These are phyloP conservation scores for Drosophila suzukii DNA, from an alignment of 1,140 invertebrate genomes.

Conservation along the genomic window DNA sequence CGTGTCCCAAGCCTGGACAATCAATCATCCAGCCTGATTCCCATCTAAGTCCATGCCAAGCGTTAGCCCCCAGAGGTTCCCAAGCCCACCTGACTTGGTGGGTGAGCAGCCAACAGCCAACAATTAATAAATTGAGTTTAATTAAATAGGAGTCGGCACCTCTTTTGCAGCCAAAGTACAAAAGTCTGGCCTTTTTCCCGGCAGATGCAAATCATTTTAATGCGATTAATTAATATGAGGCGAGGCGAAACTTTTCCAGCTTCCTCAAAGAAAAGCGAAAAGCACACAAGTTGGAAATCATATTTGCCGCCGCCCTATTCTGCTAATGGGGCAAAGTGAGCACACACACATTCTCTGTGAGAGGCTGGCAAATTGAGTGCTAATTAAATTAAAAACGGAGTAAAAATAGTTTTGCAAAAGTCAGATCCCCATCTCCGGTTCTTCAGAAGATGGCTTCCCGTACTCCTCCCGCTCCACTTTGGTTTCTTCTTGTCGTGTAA, in stretches of 20 bases:
- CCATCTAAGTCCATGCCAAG: constrained; percentile 51
- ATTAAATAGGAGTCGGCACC: constrained; percentile 43
- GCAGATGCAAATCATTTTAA: constrained; percentile 67
- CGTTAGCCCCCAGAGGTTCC: not conserved
- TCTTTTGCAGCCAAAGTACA: constrained; percentile 11
- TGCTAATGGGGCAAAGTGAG: constrained; percentile 38
- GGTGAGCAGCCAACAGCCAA: constrained; percentile 1
- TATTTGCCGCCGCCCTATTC: constrained; percentile 35
- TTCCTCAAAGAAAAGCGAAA: constrained; percentile 48
- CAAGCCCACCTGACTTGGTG: constrained; percentile 7
- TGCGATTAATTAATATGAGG: constrained; percentile 68
- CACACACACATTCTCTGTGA: constrained; percentile 16
- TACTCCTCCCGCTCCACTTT: not conserved
- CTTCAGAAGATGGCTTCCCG: constrained; percentile 17
- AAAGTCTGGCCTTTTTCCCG: constrained; percentile 19
- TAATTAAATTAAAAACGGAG: constrained; percentile 76
- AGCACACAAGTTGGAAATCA: constrained; percentile 56
- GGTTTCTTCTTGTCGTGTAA: constrained; percentile 60
- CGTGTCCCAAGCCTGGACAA: constrained; percentile 29
- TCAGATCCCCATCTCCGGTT: constrained; percentile 21
- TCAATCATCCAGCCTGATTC: constrained; percentile 64
- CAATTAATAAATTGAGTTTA: constrained; percentile 58
- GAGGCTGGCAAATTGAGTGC: constrained; percentile 49
- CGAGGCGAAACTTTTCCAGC: constrained; percentile 33
- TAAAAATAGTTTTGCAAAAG: constrained; percentile 72